Evolutionary conservation across 1,140 invertebrate genomes (phyloP).

Genomic region (Pollicipes pollicipes): DNA sequence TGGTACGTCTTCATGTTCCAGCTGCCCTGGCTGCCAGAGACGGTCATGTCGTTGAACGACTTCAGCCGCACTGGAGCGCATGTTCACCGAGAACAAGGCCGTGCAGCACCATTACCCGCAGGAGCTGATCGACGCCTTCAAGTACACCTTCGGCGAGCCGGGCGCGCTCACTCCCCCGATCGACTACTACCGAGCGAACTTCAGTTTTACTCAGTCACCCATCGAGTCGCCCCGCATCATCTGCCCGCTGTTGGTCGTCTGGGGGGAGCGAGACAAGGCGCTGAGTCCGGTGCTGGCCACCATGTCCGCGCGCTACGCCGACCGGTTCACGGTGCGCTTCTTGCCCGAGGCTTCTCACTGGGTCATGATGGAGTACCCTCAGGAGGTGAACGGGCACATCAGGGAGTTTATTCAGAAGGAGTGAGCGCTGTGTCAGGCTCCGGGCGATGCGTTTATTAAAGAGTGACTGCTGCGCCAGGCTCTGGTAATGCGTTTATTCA

Average conservation of each 20-base stretch:
- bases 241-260: constrained; percentile 9
- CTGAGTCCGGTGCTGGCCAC: not conserved
- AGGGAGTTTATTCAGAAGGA: constrained; percentile 6
- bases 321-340: constrained; percentile 5
- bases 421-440: not conserved
- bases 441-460: too few relatives aligned
- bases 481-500: too few relatives aligned
- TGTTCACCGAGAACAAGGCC: constrained; percentile 3
- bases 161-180: constrained; percentile 15
- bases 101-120: not conserved
- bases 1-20: constrained; percentile 20
- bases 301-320: not conserved
- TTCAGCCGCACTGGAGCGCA: constrained; percentile 8
- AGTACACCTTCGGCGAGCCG: constrained; percentile 16
- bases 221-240: constrained; percentile 1
- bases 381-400: constrained; percentile 14
- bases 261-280: constrained; percentile 8
- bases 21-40: constrained; percentile 16
- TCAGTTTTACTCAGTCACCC: not conserved
- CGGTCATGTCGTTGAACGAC: constrained; percentile 6
- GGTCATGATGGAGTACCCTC: constrained; percentile 14
- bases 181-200: constrained; percentile 18
- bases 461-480: too few relatives aligned
- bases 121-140: constrained; percentile 16
- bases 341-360: constrained; percentile 16